Evolutionary conservation across 2,888 invertebrate species (phyloP), one percentile per base, ranked within the genome.

Genomic region (Capitulum mitella): DNA sequence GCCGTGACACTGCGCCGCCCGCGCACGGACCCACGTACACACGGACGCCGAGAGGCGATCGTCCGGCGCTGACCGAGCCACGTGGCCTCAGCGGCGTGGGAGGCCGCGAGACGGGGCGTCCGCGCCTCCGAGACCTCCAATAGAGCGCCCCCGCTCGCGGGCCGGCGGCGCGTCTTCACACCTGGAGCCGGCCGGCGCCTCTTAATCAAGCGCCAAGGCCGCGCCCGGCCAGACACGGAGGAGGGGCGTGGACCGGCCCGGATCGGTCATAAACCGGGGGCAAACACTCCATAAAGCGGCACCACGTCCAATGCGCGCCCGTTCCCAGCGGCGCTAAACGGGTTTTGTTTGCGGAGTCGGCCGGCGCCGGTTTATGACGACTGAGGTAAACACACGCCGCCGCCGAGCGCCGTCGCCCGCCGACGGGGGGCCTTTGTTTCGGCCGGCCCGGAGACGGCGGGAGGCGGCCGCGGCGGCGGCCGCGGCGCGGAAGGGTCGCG

Each of bases 271-370:
- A 70, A 70, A 37, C 40, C 26, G 37, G 70, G 26, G 34, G n/a
- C 70, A 37, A 37, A 70, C 70, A 70, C 70, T 70, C 70, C 40
- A 70, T 70, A 70, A 70, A 70, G 37, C 37, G 70, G 10, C 6
- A 2, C 32, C 6, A 19, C 64, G 64, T 8, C 64, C 8, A 14
- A 32, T 19, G n/a, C 58, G 64, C 32, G 16, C 16, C 64, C 16
- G 32, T 6, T 6, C 14, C 34, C 32, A 3, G 64, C 70, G 37
- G 37, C 26, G 37, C 40, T 8, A 70, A 70, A 22, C 37, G 70
- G 70, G 19, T 22, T 37, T 19, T 40, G 70, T 40, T 40, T 22
- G 37, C 70, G 6, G 34, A 64, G 34, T 34, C 16, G 29, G 10
- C 3, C 58, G 10, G 32, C 14, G 61, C 16, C 70, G 37, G 37